These are phyloP conservation scores for Cairina moschata DNA, from an alignment of 2,113 vertebrate species.

Conservation along the genomic window DNA sequence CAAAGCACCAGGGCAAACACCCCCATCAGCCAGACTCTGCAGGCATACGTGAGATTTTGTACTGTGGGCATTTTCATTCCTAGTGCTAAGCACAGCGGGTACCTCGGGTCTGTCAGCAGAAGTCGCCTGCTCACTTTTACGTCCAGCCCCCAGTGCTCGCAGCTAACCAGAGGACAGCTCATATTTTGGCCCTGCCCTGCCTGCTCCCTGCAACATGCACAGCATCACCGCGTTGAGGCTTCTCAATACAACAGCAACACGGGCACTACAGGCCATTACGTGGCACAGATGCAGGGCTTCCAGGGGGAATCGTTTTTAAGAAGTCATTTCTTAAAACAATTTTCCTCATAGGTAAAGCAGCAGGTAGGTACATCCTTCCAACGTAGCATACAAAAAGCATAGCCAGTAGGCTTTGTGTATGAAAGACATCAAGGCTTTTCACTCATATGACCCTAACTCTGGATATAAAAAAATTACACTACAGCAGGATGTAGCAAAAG, in stretches of 20 bases:
- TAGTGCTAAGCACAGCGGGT: not conserved
- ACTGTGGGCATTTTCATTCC: not conserved
- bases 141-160: not conserved
- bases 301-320: not conserved
- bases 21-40: not conserved
- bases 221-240: not conserved
- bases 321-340: not conserved
- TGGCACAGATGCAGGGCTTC: not conserved
- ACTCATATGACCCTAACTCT: not conserved
- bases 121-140: not conserved
- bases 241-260: not conserved
- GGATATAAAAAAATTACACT: not conserved
- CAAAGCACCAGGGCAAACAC: not conserved
- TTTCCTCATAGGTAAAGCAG: not conserved
- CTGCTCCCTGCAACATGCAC: rapidly evolving
- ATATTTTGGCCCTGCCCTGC: not conserved
- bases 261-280: not conserved
- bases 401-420: not conserved
- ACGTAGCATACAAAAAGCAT: not conserved
- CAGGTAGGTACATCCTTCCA: not conserved
- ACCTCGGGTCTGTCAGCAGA: not conserved
- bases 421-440: not conserved
- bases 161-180: not conserved
- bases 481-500: not conserved
- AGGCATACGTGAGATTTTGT: not conserved